A percentile compares a stretch with the other conserved stretches of the same genome.
Evolutionary conservation across 2,888 invertebrate species (phyloP).

Genomic region (Lasioglossum pauxillum): DNA sequence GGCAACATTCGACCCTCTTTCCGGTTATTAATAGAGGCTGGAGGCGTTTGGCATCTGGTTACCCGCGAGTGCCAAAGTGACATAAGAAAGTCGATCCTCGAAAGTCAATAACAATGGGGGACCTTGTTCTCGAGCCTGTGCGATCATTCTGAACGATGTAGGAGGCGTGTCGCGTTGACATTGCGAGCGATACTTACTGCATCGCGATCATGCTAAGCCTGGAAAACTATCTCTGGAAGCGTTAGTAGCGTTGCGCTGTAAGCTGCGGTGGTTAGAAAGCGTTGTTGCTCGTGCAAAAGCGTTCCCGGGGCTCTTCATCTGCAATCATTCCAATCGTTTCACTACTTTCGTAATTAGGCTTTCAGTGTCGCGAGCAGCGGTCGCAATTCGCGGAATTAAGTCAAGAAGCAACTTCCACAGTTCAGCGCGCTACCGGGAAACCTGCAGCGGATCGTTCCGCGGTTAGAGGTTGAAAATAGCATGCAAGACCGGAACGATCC

Average conservation of each 20-base stretch:
- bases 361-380: not conserved
- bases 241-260: slow-evolving; percentile 56
- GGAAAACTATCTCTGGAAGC: slow-evolving; percentile 76
- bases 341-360: not conserved
- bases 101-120: slow-evolving; percentile 37
- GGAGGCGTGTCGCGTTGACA: slow-evolving; percentile 27
- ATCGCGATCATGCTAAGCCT: slow-evolving; percentile 74
- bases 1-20: slow-evolving; percentile 44
- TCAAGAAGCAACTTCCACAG: not conserved
- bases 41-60: slow-evolving; percentile 50
- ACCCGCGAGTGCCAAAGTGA: slow-evolving; percentile 39
- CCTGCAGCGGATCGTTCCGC: slow-evolving; percentile 19
- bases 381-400: not conserved
- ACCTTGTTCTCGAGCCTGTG: not conserved
- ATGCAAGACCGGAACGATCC: slow-evolving; percentile 49
- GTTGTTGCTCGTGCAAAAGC: slow-evolving; percentile 43
- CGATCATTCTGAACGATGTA: not conserved
- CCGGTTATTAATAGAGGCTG: slow-evolving; percentile 56
- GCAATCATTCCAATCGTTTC: slow-evolving; percentile 52
- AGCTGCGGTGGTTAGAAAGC: slow-evolving; percentile 58
- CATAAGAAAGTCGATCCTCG: slow-evolving; percentile 26
- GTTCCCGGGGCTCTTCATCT: slow-evolving; percentile 33
- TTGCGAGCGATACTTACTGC: slow-evolving; percentile 78
- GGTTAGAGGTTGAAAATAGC: slow-evolving; percentile 61
- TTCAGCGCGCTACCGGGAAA: not conserved